These are phyloP conservation scores for Raillietiella orientalis DNA, from an alignment of 2,888 invertebrate genomes.

Conservation along the genomic window DNA sequence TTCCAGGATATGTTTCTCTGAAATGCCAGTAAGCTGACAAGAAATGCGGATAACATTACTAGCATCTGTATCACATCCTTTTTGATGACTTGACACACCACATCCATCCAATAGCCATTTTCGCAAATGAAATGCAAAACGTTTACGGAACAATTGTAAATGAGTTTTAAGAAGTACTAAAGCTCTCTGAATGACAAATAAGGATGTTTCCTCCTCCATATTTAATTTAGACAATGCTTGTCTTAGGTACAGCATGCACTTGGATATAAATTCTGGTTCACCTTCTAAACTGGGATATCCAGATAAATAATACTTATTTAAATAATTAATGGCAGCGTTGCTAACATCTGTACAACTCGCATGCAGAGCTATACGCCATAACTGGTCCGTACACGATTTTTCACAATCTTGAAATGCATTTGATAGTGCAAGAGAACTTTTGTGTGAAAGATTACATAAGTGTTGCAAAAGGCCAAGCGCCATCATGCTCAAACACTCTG, in stretches of 20 bases:
- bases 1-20: conserved; percentile 47
- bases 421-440: conserved; percentile 10
- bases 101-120: conserved; percentile 58
- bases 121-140: conserved; percentile 58
- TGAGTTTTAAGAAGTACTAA: conserved; percentile 60
- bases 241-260: conserved; percentile 68
- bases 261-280: conserved; percentile 68
- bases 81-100: conserved; percentile 39
- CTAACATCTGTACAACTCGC: conserved; percentile 79
- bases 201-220: conserved; percentile 30
- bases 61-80: conserved; percentile 20
- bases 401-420: too few relatives aligned
- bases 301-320: conserved; percentile 64
- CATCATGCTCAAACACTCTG: conserved; percentile 68
- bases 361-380: conserved; percentile 72
- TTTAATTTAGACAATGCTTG: conserved; percentile 24
- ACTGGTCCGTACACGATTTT: conserved; percentile 73
- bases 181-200: conserved; percentile 67
- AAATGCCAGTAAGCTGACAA: conserved; percentile 58
- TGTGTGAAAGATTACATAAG: conserved; percentile 49
- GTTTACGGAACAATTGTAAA: conserved; percentile 19
- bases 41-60: conserved; percentile 38
- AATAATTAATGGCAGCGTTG: conserved; percentile 71
- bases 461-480: conserved; percentile 70
- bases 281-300: conserved; percentile 51